A percentile compares a stretch with the other conserved stretches of the same genome.
These are phyloP conservation scores for Thumatha senex DNA, from an alignment of 2,888 invertebrate species.

Conservation along the genomic window DNA sequence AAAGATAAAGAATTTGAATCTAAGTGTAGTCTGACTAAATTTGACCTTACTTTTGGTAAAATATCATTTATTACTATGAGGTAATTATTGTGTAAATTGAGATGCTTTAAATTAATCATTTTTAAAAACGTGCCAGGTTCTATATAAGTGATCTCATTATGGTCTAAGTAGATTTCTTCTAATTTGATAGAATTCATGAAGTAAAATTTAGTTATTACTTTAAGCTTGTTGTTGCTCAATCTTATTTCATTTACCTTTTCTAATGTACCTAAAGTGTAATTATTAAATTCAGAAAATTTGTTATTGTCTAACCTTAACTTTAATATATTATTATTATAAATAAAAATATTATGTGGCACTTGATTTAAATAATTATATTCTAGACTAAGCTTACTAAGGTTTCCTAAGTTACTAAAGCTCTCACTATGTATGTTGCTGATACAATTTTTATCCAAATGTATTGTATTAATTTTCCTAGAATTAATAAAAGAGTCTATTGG, in stretches of 20 bases:
- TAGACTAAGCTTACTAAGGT: slow-evolving; percentile 91
- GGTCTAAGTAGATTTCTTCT: slow-evolving; percentile 92
- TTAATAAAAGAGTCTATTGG: slow-evolving; percentile 92
- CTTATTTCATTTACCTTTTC: slow-evolving; percentile 90
- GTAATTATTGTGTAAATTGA: slow-evolving; percentile 92
- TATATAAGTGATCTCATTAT: slow-evolving; percentile 91
- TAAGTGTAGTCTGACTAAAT: slow-evolving; percentile 89
- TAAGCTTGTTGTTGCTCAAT: slow-evolving; percentile 92
- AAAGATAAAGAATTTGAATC: slow-evolving; percentile 90
- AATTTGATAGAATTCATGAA: slow-evolving; percentile 90
- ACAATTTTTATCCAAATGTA: slow-evolving; percentile 94
- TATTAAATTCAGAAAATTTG: slow-evolving; percentile 89
- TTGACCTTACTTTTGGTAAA: slow-evolving; percentile 87
- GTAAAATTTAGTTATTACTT: slow-evolving; percentile 88
- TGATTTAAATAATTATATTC: slow-evolving; percentile 93
- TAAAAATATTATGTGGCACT: slow-evolving; percentile 91
- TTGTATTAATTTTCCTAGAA: slow-evolving; percentile 89
- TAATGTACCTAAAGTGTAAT: slow-evolving; percentile 90
- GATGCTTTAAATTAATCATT: slow-evolving; percentile 89
- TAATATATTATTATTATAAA: slow-evolving; percentile 88
- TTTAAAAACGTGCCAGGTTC: slow-evolving; percentile 90
- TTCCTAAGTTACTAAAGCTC: slow-evolving; percentile 89
- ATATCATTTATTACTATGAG: slow-evolving; percentile 90
- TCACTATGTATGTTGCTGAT: slow-evolving; percentile 91
- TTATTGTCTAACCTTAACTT: slow-evolving; percentile 94